Conservation (phyloP, 2,113 vertebrate species). For the Ictidomys tridecemlineatus region DNA sequence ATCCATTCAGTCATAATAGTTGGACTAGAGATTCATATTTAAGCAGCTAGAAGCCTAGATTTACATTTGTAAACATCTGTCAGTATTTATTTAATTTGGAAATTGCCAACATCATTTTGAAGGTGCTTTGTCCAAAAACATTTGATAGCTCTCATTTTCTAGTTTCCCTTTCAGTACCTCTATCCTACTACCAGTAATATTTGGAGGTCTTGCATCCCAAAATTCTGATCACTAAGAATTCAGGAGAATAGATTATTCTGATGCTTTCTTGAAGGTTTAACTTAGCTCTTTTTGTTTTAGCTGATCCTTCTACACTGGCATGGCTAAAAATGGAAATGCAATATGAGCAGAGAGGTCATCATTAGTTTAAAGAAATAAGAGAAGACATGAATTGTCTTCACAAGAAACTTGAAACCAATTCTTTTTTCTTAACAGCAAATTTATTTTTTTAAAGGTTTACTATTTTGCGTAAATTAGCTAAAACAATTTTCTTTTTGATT, state of each 20-base stretch:
- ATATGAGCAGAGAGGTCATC: background rate
- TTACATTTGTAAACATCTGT: conserved; percentile 56
- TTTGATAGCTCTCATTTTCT: background rate
- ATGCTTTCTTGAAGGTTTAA: background rate
- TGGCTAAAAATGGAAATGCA: conserved; percentile 41
- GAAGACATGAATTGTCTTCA: background rate
- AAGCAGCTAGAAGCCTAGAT: conserved; percentile 23
- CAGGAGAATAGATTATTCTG: background rate
- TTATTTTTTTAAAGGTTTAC: conserved; percentile 29
- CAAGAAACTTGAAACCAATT: too few species aligned
- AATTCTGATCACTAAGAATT: conserved; percentile 12
- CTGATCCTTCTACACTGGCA: background rate
- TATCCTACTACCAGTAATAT: background rate
- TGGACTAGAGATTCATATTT: conserved; percentile 20
- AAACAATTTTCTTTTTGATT: background rate
- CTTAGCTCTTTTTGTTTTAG: background rate
- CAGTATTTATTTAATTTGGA: conserved; percentile 58
- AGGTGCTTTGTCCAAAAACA: background rate
- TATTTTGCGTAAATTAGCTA: conserved; percentile 38
- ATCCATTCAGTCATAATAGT: background rate
- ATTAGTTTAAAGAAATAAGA: conserved; percentile 10
- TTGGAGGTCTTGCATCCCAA: background rate
- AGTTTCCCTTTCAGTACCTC: background rate
- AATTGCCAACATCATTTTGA: conserved; percentile 11
- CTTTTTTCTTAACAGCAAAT: background rate